Percentiles rank a stretch among this genome's conserved stretches.
Evolutionary conservation across 2,888 invertebrate species (phyloP).

Genomic region (Autographa pulchrina): DNA sequence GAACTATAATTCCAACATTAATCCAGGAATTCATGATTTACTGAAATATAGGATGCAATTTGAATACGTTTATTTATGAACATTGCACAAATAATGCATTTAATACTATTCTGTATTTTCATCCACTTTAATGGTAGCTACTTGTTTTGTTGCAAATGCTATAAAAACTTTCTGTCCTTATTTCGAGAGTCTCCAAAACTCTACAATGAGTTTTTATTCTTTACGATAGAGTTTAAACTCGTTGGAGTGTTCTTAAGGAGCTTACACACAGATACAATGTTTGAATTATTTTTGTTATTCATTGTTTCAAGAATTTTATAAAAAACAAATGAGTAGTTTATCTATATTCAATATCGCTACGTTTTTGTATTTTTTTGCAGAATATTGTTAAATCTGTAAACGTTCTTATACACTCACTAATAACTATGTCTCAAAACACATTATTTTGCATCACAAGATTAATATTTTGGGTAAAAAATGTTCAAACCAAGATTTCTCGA

Average conservation of each 20-base stretch:
- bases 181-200: slow-evolving; percentile 30
- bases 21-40: neutral
- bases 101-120: no score
- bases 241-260: slow-evolving; percentile 7
- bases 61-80: neutral
- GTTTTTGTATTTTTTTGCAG: no score
- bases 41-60: neutral
- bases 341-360: no score
- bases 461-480: neutral
- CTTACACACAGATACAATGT: neutral
- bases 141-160: neutral
- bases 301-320: no score
- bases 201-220: slow-evolving; percentile 33
- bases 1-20: neutral
- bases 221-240: slow-evolving; percentile 16
- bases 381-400: no score
- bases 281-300: no score
- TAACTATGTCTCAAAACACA: no score
- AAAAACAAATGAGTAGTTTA: no score
- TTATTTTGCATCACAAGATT: no score
- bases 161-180: neutral
- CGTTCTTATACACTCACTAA: no score
- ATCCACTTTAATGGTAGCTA: no score
- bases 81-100: no score
- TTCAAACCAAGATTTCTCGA: neutral